Evolutionary conservation across 2,888 invertebrate genomes (phyloP).

Genomic region (Orthosia gracilis): DNA sequence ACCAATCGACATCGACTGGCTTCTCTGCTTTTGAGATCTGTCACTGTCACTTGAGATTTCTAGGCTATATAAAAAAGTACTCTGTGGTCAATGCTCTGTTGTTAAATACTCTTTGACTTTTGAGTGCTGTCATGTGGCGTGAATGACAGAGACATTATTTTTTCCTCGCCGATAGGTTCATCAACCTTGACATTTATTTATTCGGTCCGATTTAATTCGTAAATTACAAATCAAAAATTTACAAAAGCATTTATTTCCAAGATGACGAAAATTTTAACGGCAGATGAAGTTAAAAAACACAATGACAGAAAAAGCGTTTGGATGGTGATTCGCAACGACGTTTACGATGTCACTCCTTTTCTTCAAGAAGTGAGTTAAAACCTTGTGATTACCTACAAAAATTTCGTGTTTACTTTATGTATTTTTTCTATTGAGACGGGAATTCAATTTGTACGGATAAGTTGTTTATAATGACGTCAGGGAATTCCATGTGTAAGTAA

Average conservation of each 20-base stretch:
- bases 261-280: constrained; percentile 83
- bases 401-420: neutral
- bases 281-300: constrained; percentile 93
- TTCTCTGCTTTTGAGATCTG: too few relatives aligned
- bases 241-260: constrained; percentile 41
- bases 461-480: neutral
- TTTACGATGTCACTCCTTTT: constrained; percentile 95
- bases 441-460: neutral
- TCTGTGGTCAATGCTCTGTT: too few relatives aligned
- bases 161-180: constrained; percentile 30
- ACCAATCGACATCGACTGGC: too few relatives aligned
- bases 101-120: too few relatives aligned
- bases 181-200: constrained; percentile 14
- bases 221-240: constrained; percentile 47
- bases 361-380: constrained; percentile 93
- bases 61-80: too few relatives aligned
- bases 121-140: neutral
- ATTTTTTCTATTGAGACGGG: neutral
- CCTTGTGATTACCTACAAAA: neutral
- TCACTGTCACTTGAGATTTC: too few relatives aligned
- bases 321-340: constrained; percentile 95
- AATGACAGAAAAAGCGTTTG: constrained; percentile 87
- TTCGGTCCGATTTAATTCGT: constrained; percentile 29
- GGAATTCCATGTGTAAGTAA: constrained; percentile 6
- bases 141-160: constrained; percentile 30